Evolutionary conservation across 1,140 invertebrate species (phyloP).

Genomic region (Cepaea nemoralis): DNA sequence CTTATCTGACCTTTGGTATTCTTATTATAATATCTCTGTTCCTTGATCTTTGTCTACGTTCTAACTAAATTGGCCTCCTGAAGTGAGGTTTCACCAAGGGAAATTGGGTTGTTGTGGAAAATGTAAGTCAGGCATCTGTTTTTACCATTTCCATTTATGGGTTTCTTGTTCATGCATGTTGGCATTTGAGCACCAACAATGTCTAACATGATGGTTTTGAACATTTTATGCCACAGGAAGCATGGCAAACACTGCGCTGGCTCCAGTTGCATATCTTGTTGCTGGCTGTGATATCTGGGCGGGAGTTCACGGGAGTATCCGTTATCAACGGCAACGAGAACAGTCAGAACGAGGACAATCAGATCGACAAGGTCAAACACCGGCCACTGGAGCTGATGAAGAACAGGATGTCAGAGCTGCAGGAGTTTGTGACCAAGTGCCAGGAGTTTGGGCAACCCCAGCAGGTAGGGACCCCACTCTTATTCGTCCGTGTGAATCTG

Average conservation of each 20-base stretch:
- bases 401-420: slow-evolving; percentile 2
- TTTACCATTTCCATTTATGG: no score
- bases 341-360: background rate
- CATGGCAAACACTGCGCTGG: slow-evolving; percentile 65
- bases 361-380: slow-evolving; percentile 3
- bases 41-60: no score
- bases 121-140: no score
- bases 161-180: no score
- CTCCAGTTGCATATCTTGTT: slow-evolving; percentile 60
- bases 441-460: slow-evolving; percentile 34
- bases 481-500: no score
- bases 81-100: no score
- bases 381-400: background rate
- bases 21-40: no score
- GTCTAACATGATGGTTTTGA: background rate
- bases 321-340: slow-evolving; percentile 11
- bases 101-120: no score
- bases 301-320: slow-evolving; percentile 4
- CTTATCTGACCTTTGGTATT: no score
- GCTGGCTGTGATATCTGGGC: slow-evolving; percentile 60
- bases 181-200: no score
- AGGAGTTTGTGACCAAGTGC: background rate
- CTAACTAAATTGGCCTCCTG: no score
- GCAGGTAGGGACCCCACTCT: slow-evolving; percentile 21
- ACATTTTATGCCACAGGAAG: slow-evolving; percentile 54